These are phyloP conservation scores for Pteromalus puparum DNA, from an alignment of 1,140 invertebrate species.

Conservation along the genomic window DNA sequence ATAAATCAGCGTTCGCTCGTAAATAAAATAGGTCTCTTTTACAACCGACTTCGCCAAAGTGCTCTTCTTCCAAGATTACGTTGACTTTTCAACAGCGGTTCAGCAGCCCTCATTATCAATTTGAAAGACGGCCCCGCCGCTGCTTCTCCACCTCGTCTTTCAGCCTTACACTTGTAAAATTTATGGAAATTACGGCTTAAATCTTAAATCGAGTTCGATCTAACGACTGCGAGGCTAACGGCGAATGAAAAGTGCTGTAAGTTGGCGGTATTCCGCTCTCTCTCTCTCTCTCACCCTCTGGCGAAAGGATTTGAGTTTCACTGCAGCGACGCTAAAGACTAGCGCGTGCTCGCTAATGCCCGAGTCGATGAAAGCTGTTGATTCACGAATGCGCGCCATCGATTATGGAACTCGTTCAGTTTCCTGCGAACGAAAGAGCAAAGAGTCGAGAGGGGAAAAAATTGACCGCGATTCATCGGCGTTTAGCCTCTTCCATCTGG, in stretches of 20 bases:
- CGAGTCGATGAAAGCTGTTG: conserved; percentile 15
- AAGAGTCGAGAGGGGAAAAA: not conserved
- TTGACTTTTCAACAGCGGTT: not conserved
- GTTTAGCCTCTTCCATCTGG: too few relatives aligned
- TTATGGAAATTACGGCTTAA: conserved; percentile 5
- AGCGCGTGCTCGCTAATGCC: not conserved
- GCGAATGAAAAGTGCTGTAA: not conserved
- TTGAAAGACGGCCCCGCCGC: not conserved
- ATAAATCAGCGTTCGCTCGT: not conserved
- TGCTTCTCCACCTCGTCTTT: not conserved
- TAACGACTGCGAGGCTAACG: not conserved
- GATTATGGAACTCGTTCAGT: conserved; percentile 6
- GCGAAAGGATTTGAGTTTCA: not conserved
- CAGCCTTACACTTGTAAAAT: conserved; percentile 7
- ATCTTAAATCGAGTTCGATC: conserved; percentile 2
- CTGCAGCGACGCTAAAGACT: not conserved
- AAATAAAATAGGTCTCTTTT: not conserved
- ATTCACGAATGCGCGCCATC: conserved; percentile 15
- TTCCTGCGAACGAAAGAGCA: not conserved
- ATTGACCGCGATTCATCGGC: not conserved
- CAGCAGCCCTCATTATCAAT: not conserved
- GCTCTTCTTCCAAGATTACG: not conserved
- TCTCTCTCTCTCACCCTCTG: not conserved
- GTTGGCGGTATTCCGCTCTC: not conserved
- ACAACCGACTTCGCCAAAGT: not conserved